Base-by-base conservation (phyloP, 2,797 vertebrate species). In the Decapterus maruadsi region DNA sequence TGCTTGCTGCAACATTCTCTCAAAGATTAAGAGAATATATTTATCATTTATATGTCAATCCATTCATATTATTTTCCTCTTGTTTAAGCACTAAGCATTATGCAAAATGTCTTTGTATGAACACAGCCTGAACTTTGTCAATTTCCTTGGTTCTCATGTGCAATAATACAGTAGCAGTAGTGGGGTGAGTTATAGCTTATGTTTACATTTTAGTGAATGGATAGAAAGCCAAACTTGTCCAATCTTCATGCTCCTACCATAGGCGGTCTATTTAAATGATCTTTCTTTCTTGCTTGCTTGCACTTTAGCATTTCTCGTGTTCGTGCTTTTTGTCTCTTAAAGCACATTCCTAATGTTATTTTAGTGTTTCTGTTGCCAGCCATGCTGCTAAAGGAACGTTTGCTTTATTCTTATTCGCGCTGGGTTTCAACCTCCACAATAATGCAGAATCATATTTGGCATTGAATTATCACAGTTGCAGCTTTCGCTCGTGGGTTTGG, bases 261-360 rank as follows among this genome's bases (percentile, higher is more conserved):
- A n/a, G n/a, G n/a, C n/a, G n/a, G n/a, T n/a, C n/a, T n/a, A n/a
- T n/a, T n/a, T n/a, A n/a, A n/a, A 71, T 68, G 51, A 53, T 60
- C 56, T 13, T 43, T 66, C 67, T 46, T 63, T 34, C 69, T 45
- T 14, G 12, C 36, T 66, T 62, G 2, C 12, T 50, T 73, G 26
- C 34, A n/a, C n/a, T n/a, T n/a, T n/a, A n/a, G n/a, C n/a, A n/a
- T 36, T 36, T 14, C 19, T 40, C n/a, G n/a, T n/a, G n/a, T n/a
- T n/a, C n/a, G n/a, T 19, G 14, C 16, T 48, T 51, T 8, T 16
- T 64, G n/a, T 17, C 4, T 61, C 45, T 40, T 48, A 26, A 67
- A 68, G n/a, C 42, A 48, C 42, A n/a, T 55, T n/a, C 17, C 19
- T 53, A 74, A 51, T 63, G 20, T 22, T 42, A 29, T 71, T 70